Conservation (phyloP, 2,113 vertebrate genomes). For the Urocitellus parryii region DNA sequence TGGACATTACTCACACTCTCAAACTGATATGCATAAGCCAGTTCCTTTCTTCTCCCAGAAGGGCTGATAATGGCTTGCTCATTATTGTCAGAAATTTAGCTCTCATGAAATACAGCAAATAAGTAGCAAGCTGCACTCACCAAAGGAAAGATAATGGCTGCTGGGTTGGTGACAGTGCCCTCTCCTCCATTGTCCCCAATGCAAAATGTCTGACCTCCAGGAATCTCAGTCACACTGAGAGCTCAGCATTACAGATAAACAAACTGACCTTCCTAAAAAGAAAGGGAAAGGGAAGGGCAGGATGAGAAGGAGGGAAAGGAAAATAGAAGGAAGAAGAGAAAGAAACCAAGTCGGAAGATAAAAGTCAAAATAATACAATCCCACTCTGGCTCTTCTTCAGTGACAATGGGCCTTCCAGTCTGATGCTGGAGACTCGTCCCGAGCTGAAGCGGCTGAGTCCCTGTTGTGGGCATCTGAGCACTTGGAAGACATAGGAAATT, state of each 20-base stretch:
- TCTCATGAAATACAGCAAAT: neutral
- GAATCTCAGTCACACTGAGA: neutral
- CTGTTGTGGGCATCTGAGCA: conserved; percentile 64
- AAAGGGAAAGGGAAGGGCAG: too few relatives aligned
- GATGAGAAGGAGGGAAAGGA: fast-evolving
- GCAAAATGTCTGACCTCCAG: neutral
- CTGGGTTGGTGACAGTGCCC: neutral
- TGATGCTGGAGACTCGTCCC: neutral
- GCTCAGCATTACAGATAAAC: conserved; percentile 28
- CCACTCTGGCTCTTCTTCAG: neutral
- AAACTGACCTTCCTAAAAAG: neutral
- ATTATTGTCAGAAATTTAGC: neutral
- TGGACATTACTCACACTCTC: neutral
- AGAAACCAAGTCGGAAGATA: too few relatives aligned
- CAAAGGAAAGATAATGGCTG: conserved; percentile 39
- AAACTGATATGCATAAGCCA: too few relatives aligned
- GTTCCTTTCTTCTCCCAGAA: conserved; percentile 26
- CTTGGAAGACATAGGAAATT: conserved; percentile 75
- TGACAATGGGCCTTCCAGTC: neutral
- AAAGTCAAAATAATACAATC: neutral
- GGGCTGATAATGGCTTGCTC: neutral
- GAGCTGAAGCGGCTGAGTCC: conserved; percentile 28
- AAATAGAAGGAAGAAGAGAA: neutral
- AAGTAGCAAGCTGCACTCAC: neutral
- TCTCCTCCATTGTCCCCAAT: conserved; percentile 55